Evolutionary conservation across 2,797 vertebrate species (phyloP), one percentile per base, ranked within the genome.

Genomic region (Otus scops): DNA sequence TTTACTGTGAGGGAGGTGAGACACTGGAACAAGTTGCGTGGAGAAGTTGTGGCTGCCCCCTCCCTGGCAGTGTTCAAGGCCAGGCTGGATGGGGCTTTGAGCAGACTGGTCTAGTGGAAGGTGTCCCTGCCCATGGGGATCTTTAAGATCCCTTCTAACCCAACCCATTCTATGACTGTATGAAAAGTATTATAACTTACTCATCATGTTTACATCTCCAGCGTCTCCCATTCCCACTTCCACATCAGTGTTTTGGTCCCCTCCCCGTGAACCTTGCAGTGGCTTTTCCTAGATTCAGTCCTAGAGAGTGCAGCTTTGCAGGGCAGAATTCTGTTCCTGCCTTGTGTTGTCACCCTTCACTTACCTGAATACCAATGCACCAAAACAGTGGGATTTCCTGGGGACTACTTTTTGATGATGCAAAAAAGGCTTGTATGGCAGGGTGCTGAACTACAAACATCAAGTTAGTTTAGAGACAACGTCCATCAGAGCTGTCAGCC

Each of bases 401-500:
- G 13, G 21, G 67, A 10, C 27, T 34, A 60, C 47, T 27, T 34
- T 15, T 56, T 34, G 19, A 36, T 48, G 48, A 84, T 38, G 38
- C 27, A 38, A 28, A 73, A 63, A 41, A 23, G 14, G 10, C 34
- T 30, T 1, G 0, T 21, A 38, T 1, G 39, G 34, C 32, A 63
- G 51, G 8, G 9, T 28, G 57, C 26, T 90, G 65, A 71, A 54
- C 80, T 71, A 65, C 41, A 88, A 26, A 15, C 7, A 86, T 28
- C 88, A 85, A 30, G 14, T 65, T 51, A 50, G 38, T 23, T 86
- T 69, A 69, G 50, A 73, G 30, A 59, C 11, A 22, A 43, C 30
- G 57, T 64, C 80, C 65, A 34, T 51, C 73, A 76, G 69, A 69
- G 61, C 88, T 76, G 61, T 78, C 77, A 78, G 79, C 21, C 39